Evolutionary conservation across 2,888 invertebrate genomes (phyloP), one percentile per base, ranked within the genome.

Genomic region (Odontocolon sp.): DNA sequence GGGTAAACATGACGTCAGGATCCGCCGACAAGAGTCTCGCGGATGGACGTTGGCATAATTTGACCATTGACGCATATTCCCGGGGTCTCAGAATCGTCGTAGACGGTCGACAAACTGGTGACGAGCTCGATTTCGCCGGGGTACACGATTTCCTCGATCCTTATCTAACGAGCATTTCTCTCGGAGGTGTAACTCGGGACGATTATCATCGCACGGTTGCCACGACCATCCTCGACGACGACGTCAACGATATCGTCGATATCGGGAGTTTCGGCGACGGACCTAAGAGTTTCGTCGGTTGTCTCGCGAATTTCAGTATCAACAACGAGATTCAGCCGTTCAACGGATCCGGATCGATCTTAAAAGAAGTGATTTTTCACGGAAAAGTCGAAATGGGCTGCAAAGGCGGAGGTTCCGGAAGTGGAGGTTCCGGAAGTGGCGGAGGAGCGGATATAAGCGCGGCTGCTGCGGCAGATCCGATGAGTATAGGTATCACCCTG

Each of bases 81-180:
- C 92, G 96, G 75, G 94, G 94, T 4, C 92, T 97, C 33, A 93
- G 94, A 72, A 88, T 97, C 16, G 90, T 95, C 40, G 91, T 98
- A 2, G 96, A 97, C 87, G 93, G 92, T 18, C 91, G 91, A 28
- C 92, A 94, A 79, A 93, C 95, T 0, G 97, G 97, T 0, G 97
- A 97, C 86, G 97, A 97, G 88, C 91, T 98, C 2, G 97, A 97
- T 86, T 92, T 95, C 0, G 95, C 95, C 9, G 95, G 96, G 2
- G 95, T 97, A 0, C 98, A 98, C 87, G 97, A 98, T 87, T 98
- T 98, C 87, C 92, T 98, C 33, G 98, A 98, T 90, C 97, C 98
- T 0, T 97, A 98, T 87, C 91, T 98, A 57, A 96, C 96, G 0
- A 92, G 94, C 2, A 90, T 98, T 66, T 94, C 95, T 1, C 90